Evolutionary conservation across 2,888 invertebrate species (phyloP).

Genomic region (Lasioglossum calceatum): DNA sequence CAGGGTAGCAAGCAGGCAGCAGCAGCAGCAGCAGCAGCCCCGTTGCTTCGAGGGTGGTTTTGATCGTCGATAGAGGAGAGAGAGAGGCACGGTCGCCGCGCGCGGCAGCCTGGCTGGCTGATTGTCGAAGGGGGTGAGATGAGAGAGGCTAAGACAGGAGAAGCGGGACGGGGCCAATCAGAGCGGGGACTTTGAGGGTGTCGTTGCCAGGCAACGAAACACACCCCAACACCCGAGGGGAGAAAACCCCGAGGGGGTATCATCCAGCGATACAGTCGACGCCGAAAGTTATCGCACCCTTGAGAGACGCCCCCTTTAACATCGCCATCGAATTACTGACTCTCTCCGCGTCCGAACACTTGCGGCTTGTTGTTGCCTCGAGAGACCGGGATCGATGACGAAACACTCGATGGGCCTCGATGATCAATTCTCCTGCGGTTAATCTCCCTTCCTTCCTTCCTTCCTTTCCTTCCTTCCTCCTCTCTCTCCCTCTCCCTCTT

Average conservation of each 20-base stretch:
- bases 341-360: slow-evolving; percentile 57
- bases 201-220: slow-evolving; percentile 83
- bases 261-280: slow-evolving; percentile 74
- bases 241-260: slow-evolving; percentile 74
- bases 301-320: slow-evolving; percentile 69
- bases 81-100: slow-evolving; percentile 45
- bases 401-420: slow-evolving; percentile 7
- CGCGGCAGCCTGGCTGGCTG: slow-evolving; percentile 46
- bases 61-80: slow-evolving; percentile 60
- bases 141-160: slow-evolving; percentile 75
- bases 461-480: neutral
- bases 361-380: slow-evolving; percentile 36
- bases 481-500: neutral
- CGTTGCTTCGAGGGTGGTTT: slow-evolving; percentile 57
- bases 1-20: neutral
- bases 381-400: slow-evolving; percentile 5
- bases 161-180: slow-evolving; percentile 80
- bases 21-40: slow-evolving; percentile 4
- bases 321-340: slow-evolving; percentile 59
- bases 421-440: slow-evolving; percentile 11
- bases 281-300: slow-evolving; percentile 75
- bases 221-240: slow-evolving; percentile 77
- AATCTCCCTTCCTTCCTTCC: neutral
- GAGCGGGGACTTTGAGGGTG: slow-evolving; percentile 80
- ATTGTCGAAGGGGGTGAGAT: slow-evolving; percentile 68